Base-by-base conservation (phyloP, 2,797 vertebrate species). In the Rhinatrema bivittatum region DNA sequence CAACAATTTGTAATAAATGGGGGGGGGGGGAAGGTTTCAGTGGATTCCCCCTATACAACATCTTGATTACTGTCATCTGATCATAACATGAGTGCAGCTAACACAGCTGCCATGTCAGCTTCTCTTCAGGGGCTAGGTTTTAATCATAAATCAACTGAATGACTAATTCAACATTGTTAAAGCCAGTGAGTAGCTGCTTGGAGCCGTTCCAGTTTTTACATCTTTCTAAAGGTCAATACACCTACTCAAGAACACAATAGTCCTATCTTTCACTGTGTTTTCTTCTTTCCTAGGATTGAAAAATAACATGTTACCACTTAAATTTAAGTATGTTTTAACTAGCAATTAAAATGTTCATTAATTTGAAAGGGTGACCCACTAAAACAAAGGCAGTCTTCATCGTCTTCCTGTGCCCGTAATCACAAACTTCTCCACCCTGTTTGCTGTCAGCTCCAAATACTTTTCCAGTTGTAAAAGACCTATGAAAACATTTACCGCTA, bases 221-320 rank as follows among this genome's bases (percentile, higher is more conserved):
- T 60, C 79, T 90, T 86, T 80, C 82, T 79, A 87, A 90, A 88
- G 85, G 85, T 86, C 83, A 89, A 68, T 69, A 82, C 54, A 84
- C 73, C 76, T 88, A 81, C 82, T 86, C 82, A 82, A 59, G 84
- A 68, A 72, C 60, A 72, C 75, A 86, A 82, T 62, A 72, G 46
- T 51, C 23, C 39, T 60, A 59, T 63, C 56, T 64, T 67, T 57
- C 49, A 62, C 50, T 45, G 79, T 75, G 71, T 79, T 85, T 88
- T 72, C 71, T 50, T 67, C 27, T 63, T 53, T 40, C 44, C 32
- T 42, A 41, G 40, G 36, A 63, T 25, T 70, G 55, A 70, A 79
- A 70, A 70, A 64, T 50, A 62, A 53, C 21, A 56, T 16, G 12
- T 26, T 65, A 59, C 27, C 41, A 59, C 53, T 72, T 68, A 50